phyloP scores from a whole-genome alignment of 1,140 invertebrate species.

The Dufourea novaeangliae region DNA sequence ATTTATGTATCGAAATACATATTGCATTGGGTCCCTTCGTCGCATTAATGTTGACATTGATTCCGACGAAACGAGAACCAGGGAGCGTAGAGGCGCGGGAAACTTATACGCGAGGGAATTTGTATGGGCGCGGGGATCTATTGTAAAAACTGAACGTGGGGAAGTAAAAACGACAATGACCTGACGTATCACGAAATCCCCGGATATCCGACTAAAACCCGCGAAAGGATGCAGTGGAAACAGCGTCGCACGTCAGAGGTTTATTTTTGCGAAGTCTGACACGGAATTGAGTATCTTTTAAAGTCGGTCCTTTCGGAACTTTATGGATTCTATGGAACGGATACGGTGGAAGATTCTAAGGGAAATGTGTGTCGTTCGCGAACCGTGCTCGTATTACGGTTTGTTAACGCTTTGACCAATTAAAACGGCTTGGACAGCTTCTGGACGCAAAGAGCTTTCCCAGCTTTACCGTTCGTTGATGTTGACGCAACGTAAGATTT shows the following conservation, averaged over 20 bases:
- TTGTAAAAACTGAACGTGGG: background rate
- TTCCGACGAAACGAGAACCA: background rate
- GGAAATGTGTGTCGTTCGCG: background rate
- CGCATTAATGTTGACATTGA: conserved; percentile 54
- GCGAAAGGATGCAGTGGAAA: no score
- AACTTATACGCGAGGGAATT: conserved; percentile 25
- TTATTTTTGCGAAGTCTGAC: no score
- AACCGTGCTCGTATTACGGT: background rate
- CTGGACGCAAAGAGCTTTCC: background rate
- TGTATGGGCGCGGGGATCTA: conserved; percentile 16
- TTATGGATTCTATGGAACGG: background rate
- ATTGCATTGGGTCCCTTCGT: conserved; percentile 51
- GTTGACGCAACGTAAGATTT: background rate
- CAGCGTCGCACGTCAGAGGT: no score
- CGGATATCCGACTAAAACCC: background rate
- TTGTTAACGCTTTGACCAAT: background rate
- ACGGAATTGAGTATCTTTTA: background rate
- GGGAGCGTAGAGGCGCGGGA: background rate
- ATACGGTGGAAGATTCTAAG: background rate
- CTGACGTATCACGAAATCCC: background rate
- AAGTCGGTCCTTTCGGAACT: background rate
- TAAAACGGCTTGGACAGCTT: background rate
- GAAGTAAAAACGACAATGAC: background rate
- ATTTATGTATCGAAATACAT: conserved; percentile 66
- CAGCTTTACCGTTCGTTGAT: background rate